phyloP scores from a whole-genome alignment of 1,140 invertebrate species.

The Diachasma alloeum region DNA sequence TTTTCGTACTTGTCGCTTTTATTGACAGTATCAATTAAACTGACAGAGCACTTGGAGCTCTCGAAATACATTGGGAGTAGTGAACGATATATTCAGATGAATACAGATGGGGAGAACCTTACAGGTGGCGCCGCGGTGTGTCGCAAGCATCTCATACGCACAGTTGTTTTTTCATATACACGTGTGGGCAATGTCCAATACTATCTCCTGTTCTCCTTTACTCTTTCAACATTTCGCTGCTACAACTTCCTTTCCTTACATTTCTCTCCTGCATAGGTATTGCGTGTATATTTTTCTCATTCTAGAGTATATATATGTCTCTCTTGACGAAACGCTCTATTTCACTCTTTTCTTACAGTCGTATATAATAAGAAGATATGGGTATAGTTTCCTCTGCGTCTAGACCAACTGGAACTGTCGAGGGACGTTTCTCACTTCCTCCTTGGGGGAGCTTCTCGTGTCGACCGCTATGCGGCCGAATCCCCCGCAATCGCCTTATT shows the following conservation, averaged over 20 bases:
- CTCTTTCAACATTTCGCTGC: conserved; percentile 14
- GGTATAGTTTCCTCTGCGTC: background rate
- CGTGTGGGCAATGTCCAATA: conserved; percentile 27
- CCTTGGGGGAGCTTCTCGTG: background rate
- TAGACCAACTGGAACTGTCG: background rate
- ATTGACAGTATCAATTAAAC: background rate
- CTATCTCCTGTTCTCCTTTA: conserved; percentile 19
- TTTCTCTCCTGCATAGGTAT: background rate
- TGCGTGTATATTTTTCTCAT: background rate
- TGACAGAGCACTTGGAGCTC: background rate
- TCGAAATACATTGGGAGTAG: background rate
- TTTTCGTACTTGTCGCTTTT: background rate
- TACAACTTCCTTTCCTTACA: conserved; percentile 17
- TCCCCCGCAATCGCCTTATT: background rate
- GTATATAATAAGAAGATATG: background rate
- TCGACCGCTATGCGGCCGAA: conserved; percentile 4
- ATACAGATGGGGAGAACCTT: conserved; percentile 26
- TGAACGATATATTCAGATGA: background rate
- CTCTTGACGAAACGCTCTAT: background rate
- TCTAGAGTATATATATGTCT: background rate
- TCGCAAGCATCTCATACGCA: conserved; percentile 33
- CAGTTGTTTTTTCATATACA: conserved; percentile 20
- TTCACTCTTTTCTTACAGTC: background rate
- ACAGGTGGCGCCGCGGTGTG: conserved; percentile 41
- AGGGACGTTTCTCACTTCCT: background rate